A percentile compares a stretch with the other conserved stretches of the same genome.
Evolutionary conservation across 2,113 vertebrate genomes (phyloP).

Genomic region (Scophthalmus maximus): DNA sequence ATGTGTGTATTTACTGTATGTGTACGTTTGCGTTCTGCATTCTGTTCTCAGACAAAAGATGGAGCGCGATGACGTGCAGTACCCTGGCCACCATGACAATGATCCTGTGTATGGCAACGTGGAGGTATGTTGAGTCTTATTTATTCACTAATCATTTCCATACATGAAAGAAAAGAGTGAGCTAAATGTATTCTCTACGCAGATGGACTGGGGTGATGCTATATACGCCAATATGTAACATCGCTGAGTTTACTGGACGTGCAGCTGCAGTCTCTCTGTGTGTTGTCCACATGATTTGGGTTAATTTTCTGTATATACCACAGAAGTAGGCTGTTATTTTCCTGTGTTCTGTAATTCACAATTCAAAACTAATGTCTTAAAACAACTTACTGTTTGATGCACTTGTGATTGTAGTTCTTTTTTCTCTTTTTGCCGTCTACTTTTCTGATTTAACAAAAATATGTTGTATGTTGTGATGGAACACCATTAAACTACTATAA

Average conservation of each 20-base stretch:
- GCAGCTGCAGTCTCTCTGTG: not conserved
- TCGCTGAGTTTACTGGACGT: not conserved
- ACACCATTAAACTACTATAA: not conserved
- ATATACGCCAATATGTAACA: constrained; percentile 64
- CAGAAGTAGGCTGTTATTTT: not conserved
- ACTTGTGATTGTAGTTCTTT: not conserved
- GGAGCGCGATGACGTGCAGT: not conserved
- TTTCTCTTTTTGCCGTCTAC: not conserved
- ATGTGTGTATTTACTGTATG: not conserved
- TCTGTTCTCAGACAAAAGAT: constrained; percentile 41
- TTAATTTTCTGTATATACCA: not conserved
- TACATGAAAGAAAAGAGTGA: not conserved
- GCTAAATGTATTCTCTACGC: not conserved
- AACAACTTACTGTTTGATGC: not conserved
- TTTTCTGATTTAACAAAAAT: not conserved
- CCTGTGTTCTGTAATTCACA: not conserved
- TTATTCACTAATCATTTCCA: not conserved
- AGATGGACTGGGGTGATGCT: constrained; percentile 40
- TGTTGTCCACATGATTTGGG: not conserved
- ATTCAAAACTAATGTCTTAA: not conserved
- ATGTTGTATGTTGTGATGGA: not conserved
- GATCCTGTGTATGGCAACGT: constrained; percentile 49
- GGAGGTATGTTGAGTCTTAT: constrained; percentile 32
- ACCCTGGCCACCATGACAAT: not conserved
- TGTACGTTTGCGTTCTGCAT: constrained; percentile 10